Evolutionary conservation across 2,888 invertebrate species (phyloP), one percentile per base, ranked within the genome.

Genomic region (Fragum fragum): DNA sequence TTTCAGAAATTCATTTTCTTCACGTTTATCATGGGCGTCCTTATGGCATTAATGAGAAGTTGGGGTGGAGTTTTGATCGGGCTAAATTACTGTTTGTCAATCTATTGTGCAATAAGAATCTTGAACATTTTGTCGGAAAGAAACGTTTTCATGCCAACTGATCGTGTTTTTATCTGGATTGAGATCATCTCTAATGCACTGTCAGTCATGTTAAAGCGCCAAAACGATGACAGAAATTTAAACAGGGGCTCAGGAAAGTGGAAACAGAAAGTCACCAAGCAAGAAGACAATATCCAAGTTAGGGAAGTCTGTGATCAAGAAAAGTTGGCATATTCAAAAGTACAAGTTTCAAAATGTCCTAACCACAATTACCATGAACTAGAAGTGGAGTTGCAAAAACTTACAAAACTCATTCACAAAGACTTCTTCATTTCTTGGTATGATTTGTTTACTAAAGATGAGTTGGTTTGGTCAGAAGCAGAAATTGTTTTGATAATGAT

Each of bases 351-450:
- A 47, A 47, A 47, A 5, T 47, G 47, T 47, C 47, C 47, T 9
- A 47, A 47, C 16, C 47, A 18, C 16, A 16, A 47, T 18, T 47
- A 47, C 16, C 14, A 18, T 14, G 47, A 47, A 21, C 23, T 61
- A n/a, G 61, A 61, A 9, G 9, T 11, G 23, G 66, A 66, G 26
- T 59, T 82, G 14, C 21, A 76, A 7, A 55, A 57, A 23, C n/a
- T 85, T 28, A 73, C 76, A 16, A 53, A 39, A 16, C 73, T 86
- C 5, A 85, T 89, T 52, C 68, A 85, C 9, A 77, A 87, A 80
- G 91, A 91, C 79, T 91, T 91, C 82, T 83, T 92, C 1, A 76
- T 85, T n/a, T 85, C 90, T 9, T 91, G 92, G 92, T 90, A 90
- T 76, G 55, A 87, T 55, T 71, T 82, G 26, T 87, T 91, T 72